These are phyloP conservation scores for Oscheius sp. DNA, from an alignment of 1,140 invertebrate genomes.

Conservation along the genomic window DNA sequence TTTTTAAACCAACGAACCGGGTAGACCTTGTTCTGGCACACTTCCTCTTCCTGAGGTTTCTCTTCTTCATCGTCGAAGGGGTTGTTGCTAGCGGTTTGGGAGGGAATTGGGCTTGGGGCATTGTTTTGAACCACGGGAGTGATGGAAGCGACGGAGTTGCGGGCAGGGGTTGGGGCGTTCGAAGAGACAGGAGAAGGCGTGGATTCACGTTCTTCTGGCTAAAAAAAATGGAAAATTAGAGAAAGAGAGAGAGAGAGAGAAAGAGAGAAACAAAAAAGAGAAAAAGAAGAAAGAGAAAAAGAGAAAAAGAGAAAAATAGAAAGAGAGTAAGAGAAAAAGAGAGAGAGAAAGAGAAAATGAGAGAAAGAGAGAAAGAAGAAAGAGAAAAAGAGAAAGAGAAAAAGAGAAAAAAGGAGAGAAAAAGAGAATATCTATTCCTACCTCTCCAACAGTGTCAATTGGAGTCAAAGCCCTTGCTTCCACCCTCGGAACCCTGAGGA, in stretches of 20 bases:
- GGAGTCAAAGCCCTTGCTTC: slow-evolving; percentile 32
- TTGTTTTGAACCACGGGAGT: not conserved
- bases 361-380: not conserved
- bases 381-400: not conserved
- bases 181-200: slow-evolving; percentile 8
- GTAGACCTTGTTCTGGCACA: slow-evolving; percentile 34
- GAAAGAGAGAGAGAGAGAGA: too few relatives aligned
- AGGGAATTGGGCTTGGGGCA: not conserved
- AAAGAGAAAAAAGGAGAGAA: not conserved
- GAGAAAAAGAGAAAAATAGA: too few relatives aligned
- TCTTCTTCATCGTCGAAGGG: slow-evolving; percentile 24
- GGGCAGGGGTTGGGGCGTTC: not conserved
- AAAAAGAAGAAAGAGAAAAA: not conserved
- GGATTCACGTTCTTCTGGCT: not conserved
- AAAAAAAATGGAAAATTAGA: too few relatives aligned
- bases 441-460: slow-evolving; percentile 10
- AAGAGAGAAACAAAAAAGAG: not conserved
- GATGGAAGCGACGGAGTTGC: not conserved
- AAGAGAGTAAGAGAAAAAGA: not conserved
- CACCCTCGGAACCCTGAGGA: slow-evolving; percentile 31
- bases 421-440: too few relatives aligned
- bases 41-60: slow-evolving; percentile 18
- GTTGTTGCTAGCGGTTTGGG: slow-evolving; percentile 15
- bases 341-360: not conserved
- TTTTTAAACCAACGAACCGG: slow-evolving; percentile 39